Percentiles rank a stretch among this genome's conserved stretches.
These are phyloP conservation scores for Vulpes ferrilata DNA, from an alignment of 2,113 vertebrate genomes.

Conservation along the genomic window DNA sequence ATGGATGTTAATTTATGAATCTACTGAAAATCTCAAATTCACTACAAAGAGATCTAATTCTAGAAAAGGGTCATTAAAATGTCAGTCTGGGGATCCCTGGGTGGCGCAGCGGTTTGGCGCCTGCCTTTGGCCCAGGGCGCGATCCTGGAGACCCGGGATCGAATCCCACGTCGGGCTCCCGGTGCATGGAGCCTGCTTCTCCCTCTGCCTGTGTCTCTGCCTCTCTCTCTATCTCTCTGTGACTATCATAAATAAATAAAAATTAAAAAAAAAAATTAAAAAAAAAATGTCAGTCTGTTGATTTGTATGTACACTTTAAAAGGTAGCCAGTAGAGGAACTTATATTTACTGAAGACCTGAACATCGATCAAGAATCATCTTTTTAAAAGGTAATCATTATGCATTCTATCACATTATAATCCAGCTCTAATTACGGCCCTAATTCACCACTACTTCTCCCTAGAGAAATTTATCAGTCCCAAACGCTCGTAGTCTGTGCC, in stretches of 20 bases:
- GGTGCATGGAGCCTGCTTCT: too few species aligned
- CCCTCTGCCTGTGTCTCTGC: too few species aligned
- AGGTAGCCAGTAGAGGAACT: background rate
- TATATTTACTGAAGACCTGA: conserved; percentile 5
- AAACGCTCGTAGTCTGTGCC: background rate
- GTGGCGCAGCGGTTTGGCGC: too few species aligned
- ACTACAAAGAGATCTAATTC: background rate
- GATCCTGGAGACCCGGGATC: too few species aligned
- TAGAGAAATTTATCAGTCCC: background rate
- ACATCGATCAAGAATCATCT: background rate
- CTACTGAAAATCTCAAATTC: conserved; percentile 7
- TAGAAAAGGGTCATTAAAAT: background rate
- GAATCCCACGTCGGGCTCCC: too few species aligned
- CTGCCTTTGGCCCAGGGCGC: too few species aligned
- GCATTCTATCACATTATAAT: conserved; percentile 13
- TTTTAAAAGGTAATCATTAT: background rate
- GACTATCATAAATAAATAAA: too few species aligned
- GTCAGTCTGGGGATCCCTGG: too few species aligned
- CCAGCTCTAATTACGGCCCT: background rate
- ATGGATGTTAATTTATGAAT: background rate
- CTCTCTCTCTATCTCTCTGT: too few species aligned
- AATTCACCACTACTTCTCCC: background rate
- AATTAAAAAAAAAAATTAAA: too few species aligned
- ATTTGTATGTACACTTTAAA: background rate
- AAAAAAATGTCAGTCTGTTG: background rate